Evolutionary conservation across 2,113 vertebrate species (phyloP).

Genomic region (Chascanopsetta lugubris): DNA sequence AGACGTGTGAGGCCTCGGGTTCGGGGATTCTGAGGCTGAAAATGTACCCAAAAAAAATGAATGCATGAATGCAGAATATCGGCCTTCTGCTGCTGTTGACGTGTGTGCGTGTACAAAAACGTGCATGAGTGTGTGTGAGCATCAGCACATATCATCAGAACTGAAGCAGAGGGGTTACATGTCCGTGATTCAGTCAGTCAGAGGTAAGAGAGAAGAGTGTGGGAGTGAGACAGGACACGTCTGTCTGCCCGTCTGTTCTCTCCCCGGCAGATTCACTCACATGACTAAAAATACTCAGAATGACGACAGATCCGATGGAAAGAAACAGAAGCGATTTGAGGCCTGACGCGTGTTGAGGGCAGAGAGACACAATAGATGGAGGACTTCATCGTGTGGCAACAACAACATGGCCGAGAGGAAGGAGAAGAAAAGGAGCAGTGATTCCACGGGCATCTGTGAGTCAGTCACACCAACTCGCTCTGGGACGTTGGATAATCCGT

Average conservation of each 20-base stretch:
- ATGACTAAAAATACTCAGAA: slow-evolving; percentile 51
- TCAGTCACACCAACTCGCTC: slow-evolving; percentile 55
- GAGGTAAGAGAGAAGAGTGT: slow-evolving; percentile 16
- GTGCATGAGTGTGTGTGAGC: slow-evolving; percentile 9
- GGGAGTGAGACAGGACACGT: slow-evolving; percentile 47
- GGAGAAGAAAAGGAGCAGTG: slow-evolving; percentile 43
- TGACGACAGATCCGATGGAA: slow-evolving; percentile 29
- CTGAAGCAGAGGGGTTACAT: too few species aligned
- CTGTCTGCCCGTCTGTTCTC: slow-evolving; percentile 31
- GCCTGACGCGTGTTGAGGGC: slow-evolving; percentile 14
- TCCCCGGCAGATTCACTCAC: slow-evolving; percentile 44
- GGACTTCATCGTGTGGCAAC: slow-evolving; percentile 13
- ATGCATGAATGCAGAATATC: slow-evolving; percentile 34
- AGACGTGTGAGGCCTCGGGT: background rate
- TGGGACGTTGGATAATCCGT: slow-evolving; percentile 24
- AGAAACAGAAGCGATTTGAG: slow-evolving; percentile 11
- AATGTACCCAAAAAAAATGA: background rate
- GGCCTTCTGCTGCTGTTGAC: slow-evolving; percentile 1
- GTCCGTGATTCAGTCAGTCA: slow-evolving; percentile 35
- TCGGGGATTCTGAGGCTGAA: background rate
- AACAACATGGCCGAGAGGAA: slow-evolving; percentile 9
- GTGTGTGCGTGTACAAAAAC: slow-evolving; percentile 14
- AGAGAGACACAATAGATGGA: slow-evolving; percentile 7
- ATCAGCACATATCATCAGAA: too few species aligned
- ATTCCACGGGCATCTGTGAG: slow-evolving; percentile 42